Evolutionary conservation across 2,113 vertebrate species (phyloP).

Genomic region (Centropus bengalensis): DNA sequence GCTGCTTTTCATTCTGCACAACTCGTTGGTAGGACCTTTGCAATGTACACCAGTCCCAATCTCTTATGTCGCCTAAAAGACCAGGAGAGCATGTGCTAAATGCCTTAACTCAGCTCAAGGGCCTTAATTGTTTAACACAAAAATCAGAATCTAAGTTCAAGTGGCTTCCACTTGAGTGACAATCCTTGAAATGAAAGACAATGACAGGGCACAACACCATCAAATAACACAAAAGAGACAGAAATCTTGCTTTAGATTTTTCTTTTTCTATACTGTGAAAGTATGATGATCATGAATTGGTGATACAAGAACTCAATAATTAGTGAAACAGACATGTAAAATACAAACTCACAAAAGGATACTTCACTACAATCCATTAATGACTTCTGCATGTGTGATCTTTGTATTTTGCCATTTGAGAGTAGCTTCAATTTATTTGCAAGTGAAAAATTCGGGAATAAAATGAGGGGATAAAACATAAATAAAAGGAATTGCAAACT

Average conservation of each 20-base stretch:
- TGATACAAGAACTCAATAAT: background rate
- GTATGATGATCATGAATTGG: background rate
- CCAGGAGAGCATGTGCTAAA: background rate
- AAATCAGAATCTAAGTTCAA: background rate
- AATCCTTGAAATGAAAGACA: background rate
- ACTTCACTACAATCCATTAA: background rate
- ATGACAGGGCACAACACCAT: background rate
- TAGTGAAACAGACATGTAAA: fast-evolving
- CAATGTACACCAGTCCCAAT: fast-evolving
- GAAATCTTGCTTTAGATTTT: background rate
- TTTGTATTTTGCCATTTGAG: background rate
- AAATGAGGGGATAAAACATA: background rate
- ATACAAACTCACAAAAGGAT: background rate
- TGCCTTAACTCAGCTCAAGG: background rate
- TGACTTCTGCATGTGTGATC: background rate
- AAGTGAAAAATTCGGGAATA: background rate
- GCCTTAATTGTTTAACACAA: background rate
- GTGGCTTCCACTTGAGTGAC: background rate
- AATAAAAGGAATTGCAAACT: background rate
- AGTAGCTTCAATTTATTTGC: background rate
- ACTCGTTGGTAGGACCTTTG: background rate
- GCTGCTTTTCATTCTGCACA: background rate
- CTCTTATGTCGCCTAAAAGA: background rate
- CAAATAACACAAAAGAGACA: background rate
- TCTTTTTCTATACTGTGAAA: background rate